Percentiles rank a stretch among this genome's conserved stretches.
phyloP scores from a whole-genome alignment of 2,797 vertebrate species.

The Paratrypauchen microcephalus region DNA sequence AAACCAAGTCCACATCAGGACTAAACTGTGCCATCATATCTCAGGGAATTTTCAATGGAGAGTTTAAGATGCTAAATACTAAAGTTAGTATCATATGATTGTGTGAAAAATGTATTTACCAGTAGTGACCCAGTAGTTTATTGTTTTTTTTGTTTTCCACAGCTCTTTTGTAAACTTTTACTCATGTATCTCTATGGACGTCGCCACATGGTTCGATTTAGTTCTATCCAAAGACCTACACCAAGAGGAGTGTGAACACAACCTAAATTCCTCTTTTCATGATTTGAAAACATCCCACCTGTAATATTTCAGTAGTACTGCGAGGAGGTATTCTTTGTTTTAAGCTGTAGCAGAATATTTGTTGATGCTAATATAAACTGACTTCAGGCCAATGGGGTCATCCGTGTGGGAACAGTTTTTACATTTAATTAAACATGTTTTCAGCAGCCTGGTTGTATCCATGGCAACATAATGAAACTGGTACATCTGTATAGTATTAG shows the following conservation, averaged over 20 bases:
- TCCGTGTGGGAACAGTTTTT: not conserved
- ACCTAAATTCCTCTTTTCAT: not conserved
- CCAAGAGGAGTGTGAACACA: not conserved
- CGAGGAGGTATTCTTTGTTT: constrained; percentile 1
- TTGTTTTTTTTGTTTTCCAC: too few relatives aligned
- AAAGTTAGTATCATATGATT: too few relatives aligned
- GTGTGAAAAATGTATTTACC: too few relatives aligned
- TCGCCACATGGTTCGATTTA: too few relatives aligned
- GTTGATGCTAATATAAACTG: constrained; percentile 6
- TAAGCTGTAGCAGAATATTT: constrained; percentile 17
- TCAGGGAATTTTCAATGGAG: too few relatives aligned
- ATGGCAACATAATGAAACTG: not conserved
- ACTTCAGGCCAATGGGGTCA: constrained; percentile 1
- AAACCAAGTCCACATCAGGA: too few relatives aligned
- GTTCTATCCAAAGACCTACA: too few relatives aligned
- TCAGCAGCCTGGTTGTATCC: not conserved
- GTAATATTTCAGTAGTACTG: not conserved
- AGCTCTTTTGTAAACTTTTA: too few relatives aligned
- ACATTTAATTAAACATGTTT: not conserved
- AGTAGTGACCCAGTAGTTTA: too few relatives aligned
- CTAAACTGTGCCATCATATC: too few relatives aligned
- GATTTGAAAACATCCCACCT: not conserved
- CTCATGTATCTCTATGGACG: too few relatives aligned
- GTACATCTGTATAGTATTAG: not conserved
- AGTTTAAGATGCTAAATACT: too few relatives aligned